Percentiles rank a stretch among this genome's conserved stretches.
These are phyloP conservation scores for Athene noctua DNA, from an alignment of 2,113 vertebrate species.

Conservation along the genomic window DNA sequence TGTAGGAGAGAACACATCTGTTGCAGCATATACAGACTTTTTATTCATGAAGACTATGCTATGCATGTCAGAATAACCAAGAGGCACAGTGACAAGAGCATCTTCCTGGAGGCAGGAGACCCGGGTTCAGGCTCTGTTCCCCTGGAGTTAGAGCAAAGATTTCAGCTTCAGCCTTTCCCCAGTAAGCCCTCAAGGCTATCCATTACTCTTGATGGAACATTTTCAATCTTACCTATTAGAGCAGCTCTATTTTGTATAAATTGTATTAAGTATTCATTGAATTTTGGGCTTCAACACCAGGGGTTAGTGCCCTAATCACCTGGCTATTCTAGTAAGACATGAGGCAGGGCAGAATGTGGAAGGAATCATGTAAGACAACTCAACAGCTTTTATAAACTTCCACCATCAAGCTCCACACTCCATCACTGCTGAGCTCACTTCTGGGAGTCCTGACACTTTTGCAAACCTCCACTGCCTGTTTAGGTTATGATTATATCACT, in stretches of 20 bases:
- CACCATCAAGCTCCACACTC: background rate
- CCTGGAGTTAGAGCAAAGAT: background rate
- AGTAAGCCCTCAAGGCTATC: slow-evolving; percentile 65
- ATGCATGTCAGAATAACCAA: background rate
- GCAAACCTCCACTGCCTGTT: background rate
- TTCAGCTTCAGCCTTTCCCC: slow-evolving; percentile 21
- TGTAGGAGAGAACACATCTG: background rate
- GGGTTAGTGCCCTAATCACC: slow-evolving; percentile 48
- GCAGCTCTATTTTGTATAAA: slow-evolving; percentile 57
- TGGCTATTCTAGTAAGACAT: slow-evolving; percentile 21
- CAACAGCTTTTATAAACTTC: background rate
- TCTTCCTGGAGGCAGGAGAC: background rate
- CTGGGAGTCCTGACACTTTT: background rate
- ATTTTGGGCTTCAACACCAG: slow-evolving; percentile 52
- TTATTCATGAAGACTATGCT: background rate
- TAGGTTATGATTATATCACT: background rate
- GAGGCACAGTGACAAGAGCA: background rate
- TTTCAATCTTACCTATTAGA: slow-evolving; percentile 61
- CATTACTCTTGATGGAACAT: slow-evolving; percentile 63
- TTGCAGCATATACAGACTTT: background rate
- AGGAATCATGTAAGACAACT: background rate
- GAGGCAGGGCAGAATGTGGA: background rate
- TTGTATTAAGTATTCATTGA: slow-evolving; percentile 64
- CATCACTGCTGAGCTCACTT: background rate
- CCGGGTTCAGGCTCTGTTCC: background rate